Percentiles rank a stretch among this genome's conserved stretches.
Conservation (phyloP, 2,113 vertebrate species). For the Festucalex cinctus region DNA sequence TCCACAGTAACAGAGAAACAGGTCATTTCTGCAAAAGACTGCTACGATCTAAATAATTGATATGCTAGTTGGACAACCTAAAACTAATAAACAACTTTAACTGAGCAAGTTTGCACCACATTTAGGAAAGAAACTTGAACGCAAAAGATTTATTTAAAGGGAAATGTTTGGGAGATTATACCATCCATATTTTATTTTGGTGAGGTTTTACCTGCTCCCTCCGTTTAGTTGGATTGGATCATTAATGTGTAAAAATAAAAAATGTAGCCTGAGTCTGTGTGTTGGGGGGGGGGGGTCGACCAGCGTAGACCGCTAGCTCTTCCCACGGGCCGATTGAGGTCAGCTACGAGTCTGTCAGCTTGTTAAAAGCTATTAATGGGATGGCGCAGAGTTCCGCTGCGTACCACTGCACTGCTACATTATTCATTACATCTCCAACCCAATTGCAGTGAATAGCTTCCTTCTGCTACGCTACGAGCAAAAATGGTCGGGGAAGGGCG, state of each 20-base stretch:
- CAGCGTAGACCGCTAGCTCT: constrained; percentile 35
- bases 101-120: constrained; percentile 15
- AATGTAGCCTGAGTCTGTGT: constrained; percentile 35
- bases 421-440: constrained; percentile 56
- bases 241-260: neutral
- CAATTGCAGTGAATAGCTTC: constrained; percentile 49
- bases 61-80: constrained; percentile 13
- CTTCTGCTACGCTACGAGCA: constrained; percentile 14
- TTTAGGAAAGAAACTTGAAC: constrained; percentile 28
- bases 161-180: neutral
- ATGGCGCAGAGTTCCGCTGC: constrained; percentile 41
- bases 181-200: neutral
- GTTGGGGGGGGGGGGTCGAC: constrained; percentile 25
- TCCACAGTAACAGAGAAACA: neutral
- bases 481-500: constrained; percentile 34
- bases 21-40: constrained; percentile 28
- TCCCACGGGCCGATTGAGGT: constrained; percentile 50
- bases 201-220: neutral
- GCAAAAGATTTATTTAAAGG: constrained; percentile 10
- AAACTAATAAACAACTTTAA: constrained; percentile 17
- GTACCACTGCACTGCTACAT: constrained; percentile 62
- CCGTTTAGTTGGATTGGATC: neutral
- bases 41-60: constrained; percentile 53
- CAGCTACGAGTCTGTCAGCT: constrained; percentile 61
- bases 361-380: constrained; percentile 71